phyloP scores from a whole-genome alignment of 2,113 vertebrate species.

The Ondatra zibethicus region DNA sequence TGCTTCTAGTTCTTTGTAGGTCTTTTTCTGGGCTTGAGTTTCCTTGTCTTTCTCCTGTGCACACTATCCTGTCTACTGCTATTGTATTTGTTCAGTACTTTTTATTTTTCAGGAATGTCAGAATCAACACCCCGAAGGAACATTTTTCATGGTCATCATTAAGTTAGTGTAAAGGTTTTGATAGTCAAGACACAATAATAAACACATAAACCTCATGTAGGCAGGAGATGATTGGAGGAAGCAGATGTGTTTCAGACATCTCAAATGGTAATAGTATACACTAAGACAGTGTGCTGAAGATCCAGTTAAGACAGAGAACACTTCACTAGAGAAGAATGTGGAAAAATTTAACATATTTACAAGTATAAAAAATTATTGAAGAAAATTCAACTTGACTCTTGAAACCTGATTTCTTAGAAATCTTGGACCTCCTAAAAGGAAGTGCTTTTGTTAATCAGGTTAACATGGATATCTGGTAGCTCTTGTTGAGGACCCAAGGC shows the following conservation, averaged over 20 bases:
- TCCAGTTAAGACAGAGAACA: neutral
- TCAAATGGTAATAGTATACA: neutral
- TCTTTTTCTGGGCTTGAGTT: neutral
- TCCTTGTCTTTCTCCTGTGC: neutral
- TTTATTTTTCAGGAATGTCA: neutral
- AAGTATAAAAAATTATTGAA: neutral
- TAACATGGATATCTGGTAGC: neutral
- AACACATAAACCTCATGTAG: neutral
- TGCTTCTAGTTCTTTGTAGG: neutral
- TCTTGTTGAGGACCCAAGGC: neutral
- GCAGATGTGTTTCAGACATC: neutral
- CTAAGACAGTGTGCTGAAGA: neutral
- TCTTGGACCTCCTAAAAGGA: neutral
- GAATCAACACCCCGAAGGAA: neutral
- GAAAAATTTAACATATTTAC: neutral
- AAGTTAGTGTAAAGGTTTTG: neutral
- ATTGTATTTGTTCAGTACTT: neutral
- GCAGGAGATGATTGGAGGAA: neutral
- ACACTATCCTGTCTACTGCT: neutral
- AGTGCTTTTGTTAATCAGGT: neutral
- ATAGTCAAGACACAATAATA: neutral
- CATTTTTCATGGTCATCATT: neutral
- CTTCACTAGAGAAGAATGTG: accelerated
- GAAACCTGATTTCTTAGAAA: neutral
- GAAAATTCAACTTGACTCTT: neutral